Conservation (phyloP, 2,797 vertebrate genomes). For the Pseudomugil tenellus region DNA sequence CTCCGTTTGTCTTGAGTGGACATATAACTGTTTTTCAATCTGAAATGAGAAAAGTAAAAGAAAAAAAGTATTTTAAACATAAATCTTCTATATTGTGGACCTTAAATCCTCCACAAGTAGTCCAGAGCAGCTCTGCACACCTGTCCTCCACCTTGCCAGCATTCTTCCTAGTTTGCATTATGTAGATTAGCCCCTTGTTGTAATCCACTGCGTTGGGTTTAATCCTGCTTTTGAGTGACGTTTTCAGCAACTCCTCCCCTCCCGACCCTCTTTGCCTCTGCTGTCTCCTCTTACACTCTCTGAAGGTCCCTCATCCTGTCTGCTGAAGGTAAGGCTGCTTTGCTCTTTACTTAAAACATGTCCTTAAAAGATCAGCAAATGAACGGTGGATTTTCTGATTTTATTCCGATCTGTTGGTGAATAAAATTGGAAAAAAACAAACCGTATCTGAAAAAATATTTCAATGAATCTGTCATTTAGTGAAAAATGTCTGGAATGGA, state of each 20-base stretch:
- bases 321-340: slow-evolving; percentile 75
- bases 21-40: not conserved
- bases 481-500: not conserved
- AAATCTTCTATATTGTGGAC: not conserved
- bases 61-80: not conserved
- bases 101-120: not conserved
- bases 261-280: slow-evolving; percentile 37
- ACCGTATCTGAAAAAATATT: not conserved
- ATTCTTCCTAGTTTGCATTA: slow-evolving; percentile 24
- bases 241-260: slow-evolving; percentile 62
- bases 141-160: slow-evolving; percentile 6
- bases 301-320: slow-evolving; percentile 50
- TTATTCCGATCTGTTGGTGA: not conserved
- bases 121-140: not conserved
- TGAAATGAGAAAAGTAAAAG: not conserved
- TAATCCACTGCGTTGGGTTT: slow-evolving; percentile 58
- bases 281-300: slow-evolving; percentile 28
- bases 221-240: slow-evolving; percentile 63
- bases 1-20: not conserved
- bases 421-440: not conserved
- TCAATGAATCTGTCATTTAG: not conserved
- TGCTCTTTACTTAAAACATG: slow-evolving; percentile 9
- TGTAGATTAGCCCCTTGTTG: slow-evolving; percentile 50
- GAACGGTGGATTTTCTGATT: too few relatives aligned
- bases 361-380: not conserved